Conservation (phyloP, 2,888 invertebrate species). For the Ophraella communa region DNA sequence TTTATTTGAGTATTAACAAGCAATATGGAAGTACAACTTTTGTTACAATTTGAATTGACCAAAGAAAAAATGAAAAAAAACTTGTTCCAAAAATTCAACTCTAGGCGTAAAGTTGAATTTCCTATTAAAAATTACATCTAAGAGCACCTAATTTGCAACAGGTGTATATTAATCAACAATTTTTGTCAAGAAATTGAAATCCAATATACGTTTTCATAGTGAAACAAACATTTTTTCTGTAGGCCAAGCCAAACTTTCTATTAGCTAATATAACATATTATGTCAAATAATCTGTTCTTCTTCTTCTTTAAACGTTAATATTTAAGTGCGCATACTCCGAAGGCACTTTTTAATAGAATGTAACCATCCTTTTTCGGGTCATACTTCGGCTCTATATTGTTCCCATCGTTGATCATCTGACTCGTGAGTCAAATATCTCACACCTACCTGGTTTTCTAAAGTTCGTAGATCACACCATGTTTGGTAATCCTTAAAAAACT, state of each 20-base stretch:
- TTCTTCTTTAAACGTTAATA: neutral
- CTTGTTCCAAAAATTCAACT: no score
- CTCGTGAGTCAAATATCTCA: constrained; percentile 88
- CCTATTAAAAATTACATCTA: neutral
- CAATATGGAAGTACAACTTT: constrained; percentile 17
- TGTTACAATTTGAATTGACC: neutral
- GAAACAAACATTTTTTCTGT: neutral
- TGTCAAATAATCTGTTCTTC: neutral
- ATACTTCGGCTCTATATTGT: constrained; percentile 50
- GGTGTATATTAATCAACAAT: neutral
- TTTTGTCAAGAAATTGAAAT: no score
- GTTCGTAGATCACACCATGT: constrained; percentile 94
- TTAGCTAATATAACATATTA: neutral
- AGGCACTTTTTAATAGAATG: constrained; percentile 59
- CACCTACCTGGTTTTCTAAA: constrained; percentile 77
- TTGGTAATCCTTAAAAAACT: constrained; percentile 74
- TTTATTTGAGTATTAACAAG: constrained; percentile 15
- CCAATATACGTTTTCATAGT: no score
- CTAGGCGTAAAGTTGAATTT: no score
- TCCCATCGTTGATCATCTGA: constrained; percentile 93
- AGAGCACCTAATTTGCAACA: neutral
- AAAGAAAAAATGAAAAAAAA: constrained; percentile 4
- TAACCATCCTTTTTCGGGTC: constrained; percentile 63
- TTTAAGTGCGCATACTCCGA: constrained; percentile 54
- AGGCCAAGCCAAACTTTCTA: neutral